Conservation (phyloP, 2,888 invertebrate genomes). For the Caenorhabditis sp. region DNA sequence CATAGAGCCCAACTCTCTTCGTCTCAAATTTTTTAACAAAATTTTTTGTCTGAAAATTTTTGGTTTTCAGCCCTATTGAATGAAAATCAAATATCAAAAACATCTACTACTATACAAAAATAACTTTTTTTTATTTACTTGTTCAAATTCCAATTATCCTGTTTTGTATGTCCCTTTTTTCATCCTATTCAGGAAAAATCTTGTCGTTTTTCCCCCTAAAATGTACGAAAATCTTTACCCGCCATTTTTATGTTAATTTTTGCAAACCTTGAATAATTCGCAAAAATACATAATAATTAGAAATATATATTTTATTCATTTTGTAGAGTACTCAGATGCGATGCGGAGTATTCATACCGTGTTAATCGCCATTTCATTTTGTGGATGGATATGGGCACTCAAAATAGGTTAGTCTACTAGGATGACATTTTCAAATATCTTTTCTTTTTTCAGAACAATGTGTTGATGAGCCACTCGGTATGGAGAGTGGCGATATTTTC, state of each 20-base stretch:
- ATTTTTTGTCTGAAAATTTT: too few species aligned
- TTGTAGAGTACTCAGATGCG: conserved; percentile 22
- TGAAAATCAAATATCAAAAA: too few species aligned
- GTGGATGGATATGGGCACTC: background rate
- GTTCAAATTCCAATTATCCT: background rate
- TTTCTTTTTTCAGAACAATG: conserved; percentile 41
- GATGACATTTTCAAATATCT: background rate
- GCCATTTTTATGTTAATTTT: background rate
- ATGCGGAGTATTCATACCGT: conserved; percentile 39
- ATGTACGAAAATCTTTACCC: background rate
- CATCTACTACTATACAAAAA: background rate
- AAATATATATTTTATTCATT: background rate
- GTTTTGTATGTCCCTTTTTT: background rate
- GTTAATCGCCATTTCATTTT: background rate
- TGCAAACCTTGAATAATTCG: too few species aligned
- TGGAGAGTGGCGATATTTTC: conserved; percentile 83
- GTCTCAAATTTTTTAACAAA: too few species aligned
- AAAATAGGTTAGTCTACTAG: background rate
- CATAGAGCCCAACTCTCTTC: too few species aligned
- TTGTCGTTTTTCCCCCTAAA: background rate
- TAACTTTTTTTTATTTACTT: background rate
- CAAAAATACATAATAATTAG: background rate
- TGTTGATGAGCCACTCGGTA: conserved; percentile 77
- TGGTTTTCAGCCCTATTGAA: too few species aligned
- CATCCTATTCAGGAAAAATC: background rate